Evolutionary conservation across 2,797 vertebrate genomes (phyloP).

Genomic region (Odontamblyopus lacepedii): DNA sequence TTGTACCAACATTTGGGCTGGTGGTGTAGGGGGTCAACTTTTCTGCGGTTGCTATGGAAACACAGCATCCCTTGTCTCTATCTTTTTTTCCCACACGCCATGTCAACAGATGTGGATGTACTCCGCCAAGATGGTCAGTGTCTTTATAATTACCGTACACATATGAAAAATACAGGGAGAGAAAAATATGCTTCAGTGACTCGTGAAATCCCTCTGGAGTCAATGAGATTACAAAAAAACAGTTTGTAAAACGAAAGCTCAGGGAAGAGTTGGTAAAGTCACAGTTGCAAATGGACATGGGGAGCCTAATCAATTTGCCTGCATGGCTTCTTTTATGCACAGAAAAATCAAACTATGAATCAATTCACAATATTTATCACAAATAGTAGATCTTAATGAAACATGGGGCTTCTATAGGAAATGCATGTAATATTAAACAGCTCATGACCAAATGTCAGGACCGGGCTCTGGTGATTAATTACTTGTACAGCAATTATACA

Average conservation of each 20-base stretch:
- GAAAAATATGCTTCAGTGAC: background rate
- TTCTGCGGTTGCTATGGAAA: slow-evolving; percentile 11
- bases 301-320: slow-evolving; percentile 20
- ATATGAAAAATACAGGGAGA: slow-evolving; percentile 23
- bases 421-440: background rate
- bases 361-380: slow-evolving; percentile 6
- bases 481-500: background rate
- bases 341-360: slow-evolving; percentile 18
- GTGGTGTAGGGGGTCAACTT: slow-evolving; percentile 9
- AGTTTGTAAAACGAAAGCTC: slow-evolving; percentile 5
- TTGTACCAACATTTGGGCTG: background rate
- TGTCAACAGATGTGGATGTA: slow-evolving; percentile 5
- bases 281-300: background rate
- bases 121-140: background rate
- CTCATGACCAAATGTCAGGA: background rate
- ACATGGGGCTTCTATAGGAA: background rate
- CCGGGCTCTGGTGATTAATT: background rate
- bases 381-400: background rate
- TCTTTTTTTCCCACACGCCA: background rate
- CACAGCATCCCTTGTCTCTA: slow-evolving; percentile 10
- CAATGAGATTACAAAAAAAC: slow-evolving; percentile 40
- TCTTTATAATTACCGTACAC: slow-evolving; percentile 1
- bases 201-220: slow-evolving; percentile 9
- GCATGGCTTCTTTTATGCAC: slow-evolving; percentile 24
- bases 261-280: background rate